Conservation (phyloP, 1,140 invertebrate genomes). For the Musca domestica region DNA sequence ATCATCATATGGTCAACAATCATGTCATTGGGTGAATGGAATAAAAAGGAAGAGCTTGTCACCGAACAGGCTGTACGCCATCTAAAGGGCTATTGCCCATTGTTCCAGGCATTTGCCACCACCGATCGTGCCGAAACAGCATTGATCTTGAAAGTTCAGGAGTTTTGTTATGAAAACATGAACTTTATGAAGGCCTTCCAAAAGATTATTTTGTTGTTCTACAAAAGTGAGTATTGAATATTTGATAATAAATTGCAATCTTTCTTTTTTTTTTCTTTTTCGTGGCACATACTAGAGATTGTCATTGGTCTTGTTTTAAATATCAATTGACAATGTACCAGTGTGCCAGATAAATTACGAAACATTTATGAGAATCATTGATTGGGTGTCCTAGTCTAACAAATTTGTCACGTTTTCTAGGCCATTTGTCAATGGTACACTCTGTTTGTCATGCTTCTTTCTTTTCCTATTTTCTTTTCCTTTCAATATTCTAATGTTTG, state of each 20-base stretch:
- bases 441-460: not conserved
- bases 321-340: not conserved
- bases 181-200: conserved; percentile 98
- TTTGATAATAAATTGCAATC: not conserved
- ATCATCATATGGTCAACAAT: conserved; percentile 85
- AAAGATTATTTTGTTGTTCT: conserved; percentile 93
- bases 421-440: not conserved
- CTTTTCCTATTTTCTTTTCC: no score
- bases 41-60: conserved; percentile 95
- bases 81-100: conserved; percentile 77
- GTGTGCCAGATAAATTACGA: no score
- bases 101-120: conserved; percentile 83
- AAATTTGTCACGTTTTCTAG: not conserved
- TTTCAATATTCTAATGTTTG: not conserved
- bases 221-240: conserved; percentile 71
- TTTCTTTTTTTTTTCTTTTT: not conserved
- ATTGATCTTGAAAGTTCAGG: conserved; percentile 87
- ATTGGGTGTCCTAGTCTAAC: not conserved
- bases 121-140: conserved; percentile 82
- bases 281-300: not conserved
- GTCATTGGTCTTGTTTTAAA: no score
- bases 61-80: conserved; percentile 93
- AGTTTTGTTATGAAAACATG: conserved; percentile 98
- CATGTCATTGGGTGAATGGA: conserved; percentile 95
- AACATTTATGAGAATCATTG: no score